phyloP scores from a whole-genome alignment of 2,888 invertebrate species.

The Smittia sp. region DNA sequence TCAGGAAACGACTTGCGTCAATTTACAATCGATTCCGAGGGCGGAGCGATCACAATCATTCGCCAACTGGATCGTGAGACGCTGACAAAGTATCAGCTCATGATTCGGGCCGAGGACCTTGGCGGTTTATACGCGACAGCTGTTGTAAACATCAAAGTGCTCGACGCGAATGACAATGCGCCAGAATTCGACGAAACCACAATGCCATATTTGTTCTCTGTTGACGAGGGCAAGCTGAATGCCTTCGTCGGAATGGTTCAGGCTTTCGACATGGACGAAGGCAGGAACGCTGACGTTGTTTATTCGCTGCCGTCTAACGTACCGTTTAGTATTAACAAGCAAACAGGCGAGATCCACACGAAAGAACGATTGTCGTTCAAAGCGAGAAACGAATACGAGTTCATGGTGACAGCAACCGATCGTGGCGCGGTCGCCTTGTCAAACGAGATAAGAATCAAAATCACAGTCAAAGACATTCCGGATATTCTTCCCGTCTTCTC shows the following conservation, averaged over 20 bases:
- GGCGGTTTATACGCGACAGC: conserved; percentile 78
- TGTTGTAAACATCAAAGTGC: conserved; percentile 82
- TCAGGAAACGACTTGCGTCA: conserved; percentile 87
- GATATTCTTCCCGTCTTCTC: conserved; percentile 81
- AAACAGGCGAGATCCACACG: conserved; percentile 75
- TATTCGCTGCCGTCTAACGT: conserved; percentile 76
- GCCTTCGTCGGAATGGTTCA: conserved; percentile 76
- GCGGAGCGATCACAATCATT: conserved; percentile 84
- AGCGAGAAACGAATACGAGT: conserved; percentile 66
- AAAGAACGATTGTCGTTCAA: conserved; percentile 77
- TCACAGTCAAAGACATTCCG: conserved; percentile 74
- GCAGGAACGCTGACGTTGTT: conserved; percentile 75
- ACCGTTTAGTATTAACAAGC: conserved; percentile 75
- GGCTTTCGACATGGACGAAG: conserved; percentile 83
- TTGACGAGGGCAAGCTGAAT: conserved; percentile 66
- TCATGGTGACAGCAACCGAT: conserved; percentile 86
- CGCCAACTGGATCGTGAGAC: conserved; percentile 83
- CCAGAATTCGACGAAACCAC: conserved; percentile 75
- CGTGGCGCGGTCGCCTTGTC: conserved; percentile 69
- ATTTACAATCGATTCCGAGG: conserved; percentile 78
- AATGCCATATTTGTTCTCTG: conserved; percentile 75
- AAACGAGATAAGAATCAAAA: conserved; percentile 60
- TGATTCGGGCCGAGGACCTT: conserved; percentile 82
- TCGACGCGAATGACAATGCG: conserved; percentile 89
- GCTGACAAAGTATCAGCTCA: conserved; percentile 79